A percentile compares a stretch with the other conserved stretches of the same genome.
Conservation (phyloP, 2,113 vertebrate species). For the Noturus placidus region DNA sequence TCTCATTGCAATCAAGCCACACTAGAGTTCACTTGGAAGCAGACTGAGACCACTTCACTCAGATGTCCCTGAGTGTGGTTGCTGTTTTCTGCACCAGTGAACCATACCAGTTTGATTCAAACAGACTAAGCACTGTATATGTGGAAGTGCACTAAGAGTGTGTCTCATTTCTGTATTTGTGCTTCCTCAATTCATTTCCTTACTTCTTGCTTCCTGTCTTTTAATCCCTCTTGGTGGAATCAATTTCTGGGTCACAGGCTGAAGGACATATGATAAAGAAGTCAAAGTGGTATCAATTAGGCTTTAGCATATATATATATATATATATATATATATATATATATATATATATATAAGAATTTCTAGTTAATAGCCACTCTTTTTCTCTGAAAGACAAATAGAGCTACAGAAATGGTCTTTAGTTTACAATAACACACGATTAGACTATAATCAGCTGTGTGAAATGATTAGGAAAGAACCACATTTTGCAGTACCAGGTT, state of each 20-base stretch:
- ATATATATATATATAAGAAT: too few relatives aligned
- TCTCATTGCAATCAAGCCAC: neutral
- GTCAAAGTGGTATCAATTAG: neutral
- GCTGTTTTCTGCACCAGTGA: conserved; percentile 9
- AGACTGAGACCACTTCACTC: neutral
- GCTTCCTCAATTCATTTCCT: neutral
- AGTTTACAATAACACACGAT: conserved; percentile 1
- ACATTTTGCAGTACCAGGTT: neutral
- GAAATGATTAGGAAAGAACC: neutral
- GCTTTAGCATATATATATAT: neutral
- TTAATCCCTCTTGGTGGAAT: neutral
- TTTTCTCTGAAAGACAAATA: neutral
- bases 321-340: too few relatives aligned
- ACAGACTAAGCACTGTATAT: neutral
- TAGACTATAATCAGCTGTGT: neutral
- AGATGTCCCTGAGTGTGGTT: neutral
- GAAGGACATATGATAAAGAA: neutral
- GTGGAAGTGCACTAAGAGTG: neutral
- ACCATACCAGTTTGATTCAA: conserved; percentile 10
- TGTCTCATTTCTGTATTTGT: neutral
- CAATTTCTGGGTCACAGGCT: neutral
- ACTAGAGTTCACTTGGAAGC: neutral
- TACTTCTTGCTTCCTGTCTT: neutral
- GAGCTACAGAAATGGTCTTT: neutral
- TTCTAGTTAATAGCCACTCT: neutral